Evolutionary conservation across 2,797 vertebrate species (phyloP).

Genomic region (Borostomias antarcticus): DNA sequence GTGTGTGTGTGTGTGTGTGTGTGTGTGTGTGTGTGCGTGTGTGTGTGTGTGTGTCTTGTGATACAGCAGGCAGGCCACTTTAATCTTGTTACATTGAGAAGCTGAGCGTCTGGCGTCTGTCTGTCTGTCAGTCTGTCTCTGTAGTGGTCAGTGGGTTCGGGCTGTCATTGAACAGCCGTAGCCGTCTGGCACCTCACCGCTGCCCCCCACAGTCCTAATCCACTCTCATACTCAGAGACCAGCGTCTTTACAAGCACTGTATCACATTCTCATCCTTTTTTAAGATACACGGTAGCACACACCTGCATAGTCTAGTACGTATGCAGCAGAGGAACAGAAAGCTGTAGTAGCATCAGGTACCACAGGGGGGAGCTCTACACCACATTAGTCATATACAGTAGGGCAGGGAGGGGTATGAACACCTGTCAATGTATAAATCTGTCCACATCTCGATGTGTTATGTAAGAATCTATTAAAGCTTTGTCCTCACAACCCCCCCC

Average conservation of each 20-base stretch:
- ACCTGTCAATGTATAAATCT: slow-evolving; percentile 54
- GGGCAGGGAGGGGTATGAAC: slow-evolving; percentile 23
- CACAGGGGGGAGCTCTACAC: slow-evolving; percentile 56
- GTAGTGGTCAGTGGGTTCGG: background rate
- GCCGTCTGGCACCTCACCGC: too few relatives aligned
- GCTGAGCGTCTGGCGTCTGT: background rate
- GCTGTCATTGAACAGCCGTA: too few relatives aligned
- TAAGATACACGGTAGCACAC: background rate
- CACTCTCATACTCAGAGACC: background rate
- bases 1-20: slow-evolving; percentile 4
- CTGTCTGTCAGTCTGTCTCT: background rate
- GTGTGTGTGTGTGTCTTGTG: slow-evolving; percentile 1
- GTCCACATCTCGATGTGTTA: slow-evolving; percentile 52
- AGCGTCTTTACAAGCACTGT: background rate
- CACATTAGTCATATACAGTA: slow-evolving; percentile 4
- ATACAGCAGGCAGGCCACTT: background rate
- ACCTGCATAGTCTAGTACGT: background rate
- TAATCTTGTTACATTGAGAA: background rate
- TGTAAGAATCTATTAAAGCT: slow-evolving; percentile 26
- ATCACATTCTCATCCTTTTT: background rate
- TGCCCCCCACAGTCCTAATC: too few relatives aligned
- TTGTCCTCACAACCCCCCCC: too few relatives aligned
- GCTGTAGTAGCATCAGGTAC: slow-evolving; percentile 26
- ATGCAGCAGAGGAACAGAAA: background rate
- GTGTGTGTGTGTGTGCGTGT: slow-evolving; percentile 6